phyloP scores from a whole-genome alignment of 2,113 vertebrate species.

The Guaruba guarouba region DNA sequence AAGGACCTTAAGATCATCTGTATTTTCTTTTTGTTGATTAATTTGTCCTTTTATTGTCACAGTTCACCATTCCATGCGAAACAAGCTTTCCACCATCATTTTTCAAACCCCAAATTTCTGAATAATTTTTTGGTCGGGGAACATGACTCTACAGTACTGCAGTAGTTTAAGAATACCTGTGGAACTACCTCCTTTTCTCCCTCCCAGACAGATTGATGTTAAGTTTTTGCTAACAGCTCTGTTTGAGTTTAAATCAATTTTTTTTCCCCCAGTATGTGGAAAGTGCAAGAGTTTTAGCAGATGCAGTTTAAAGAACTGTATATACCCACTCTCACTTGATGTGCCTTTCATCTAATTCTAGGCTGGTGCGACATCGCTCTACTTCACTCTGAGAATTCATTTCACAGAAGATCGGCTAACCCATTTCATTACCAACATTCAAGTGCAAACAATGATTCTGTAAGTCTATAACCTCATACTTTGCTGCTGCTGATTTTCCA shows the following conservation, averaged over 20 bases:
- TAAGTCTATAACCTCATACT: neutral
- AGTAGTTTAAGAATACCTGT: neutral
- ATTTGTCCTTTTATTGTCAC: neutral
- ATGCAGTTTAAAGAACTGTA: neutral
- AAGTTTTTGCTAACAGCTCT: neutral
- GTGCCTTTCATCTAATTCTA: neutral
- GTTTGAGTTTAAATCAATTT: neutral
- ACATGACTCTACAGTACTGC: neutral
- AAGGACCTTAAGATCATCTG: too few relatives aligned
- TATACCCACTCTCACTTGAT: neutral
- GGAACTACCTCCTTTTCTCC: neutral
- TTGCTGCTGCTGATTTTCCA: neutral
- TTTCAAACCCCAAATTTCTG: neutral
- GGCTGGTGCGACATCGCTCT: neutral
- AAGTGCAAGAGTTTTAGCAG: neutral
- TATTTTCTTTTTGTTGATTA: neutral
- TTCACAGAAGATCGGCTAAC: neutral
- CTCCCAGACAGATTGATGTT: accelerated
- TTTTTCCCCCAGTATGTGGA: neutral
- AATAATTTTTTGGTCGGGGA: neutral
- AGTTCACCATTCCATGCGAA: neutral
- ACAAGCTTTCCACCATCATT: neutral
- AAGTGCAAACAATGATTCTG: neutral
- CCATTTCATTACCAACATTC: neutral
- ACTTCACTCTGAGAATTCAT: neutral